Percentiles rank a stretch among this genome's conserved stretches.
Conservation (phyloP, 2,113 vertebrate species). For the Phalacrocorax aristotelis region DNA sequence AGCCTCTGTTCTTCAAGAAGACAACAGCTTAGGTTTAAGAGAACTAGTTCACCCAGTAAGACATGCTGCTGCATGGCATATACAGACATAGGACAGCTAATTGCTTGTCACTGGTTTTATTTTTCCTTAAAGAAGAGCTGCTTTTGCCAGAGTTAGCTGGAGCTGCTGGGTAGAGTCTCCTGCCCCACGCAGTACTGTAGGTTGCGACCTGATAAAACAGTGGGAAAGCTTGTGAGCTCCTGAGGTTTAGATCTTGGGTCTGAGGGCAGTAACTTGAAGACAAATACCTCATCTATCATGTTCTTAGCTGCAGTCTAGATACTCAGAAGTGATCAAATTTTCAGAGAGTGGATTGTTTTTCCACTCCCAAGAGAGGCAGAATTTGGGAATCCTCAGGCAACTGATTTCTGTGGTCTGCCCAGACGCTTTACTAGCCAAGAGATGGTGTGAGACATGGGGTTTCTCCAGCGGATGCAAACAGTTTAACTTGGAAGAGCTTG, state of each 20-base stretch:
- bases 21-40: neutral
- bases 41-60: neutral
- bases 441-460: neutral
- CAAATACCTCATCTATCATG: accelerated
- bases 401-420: neutral
- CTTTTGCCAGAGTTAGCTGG: neutral
- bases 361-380: neutral
- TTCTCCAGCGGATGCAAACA: neutral
- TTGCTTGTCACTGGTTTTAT: neutral
- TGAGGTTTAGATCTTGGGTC: neutral
- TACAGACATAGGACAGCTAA: neutral
- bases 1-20: neutral
- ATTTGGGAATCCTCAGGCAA: neutral
- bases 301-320: neutral
- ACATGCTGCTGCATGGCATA: neutral
- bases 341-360: neutral
- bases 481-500: neutral
- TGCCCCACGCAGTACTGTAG: neutral
- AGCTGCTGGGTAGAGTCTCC: neutral
- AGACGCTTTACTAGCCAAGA: neutral
- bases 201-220: neutral
- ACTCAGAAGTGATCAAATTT: neutral
- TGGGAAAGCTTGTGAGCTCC: neutral
- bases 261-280: neutral
- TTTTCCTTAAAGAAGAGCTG: neutral